phyloP scores from a whole-genome alignment of 2,888 invertebrate species.

The Aleiodes alternator region DNA sequence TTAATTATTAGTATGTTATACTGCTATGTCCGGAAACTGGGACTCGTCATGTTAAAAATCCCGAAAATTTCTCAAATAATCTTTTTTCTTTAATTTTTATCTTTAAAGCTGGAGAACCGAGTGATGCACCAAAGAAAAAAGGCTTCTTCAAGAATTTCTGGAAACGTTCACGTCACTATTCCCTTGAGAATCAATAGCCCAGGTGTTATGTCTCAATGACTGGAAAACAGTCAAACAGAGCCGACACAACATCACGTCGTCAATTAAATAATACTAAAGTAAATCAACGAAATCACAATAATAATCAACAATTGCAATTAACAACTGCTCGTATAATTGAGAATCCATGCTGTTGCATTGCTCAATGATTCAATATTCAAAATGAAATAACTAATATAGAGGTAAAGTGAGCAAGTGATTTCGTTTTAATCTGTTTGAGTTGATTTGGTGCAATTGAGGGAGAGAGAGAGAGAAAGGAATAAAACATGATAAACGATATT shows the following conservation, averaged over 20 bases:
- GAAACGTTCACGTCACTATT: conserved; percentile 92
- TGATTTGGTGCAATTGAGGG: conserved; percentile 4
- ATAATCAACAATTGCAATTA: conserved; percentile 56
- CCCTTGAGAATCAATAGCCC: conserved; percentile 89
- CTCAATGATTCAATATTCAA: conserved; percentile 62
- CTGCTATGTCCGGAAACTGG: too few species aligned
- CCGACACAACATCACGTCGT: conserved; percentile 46
- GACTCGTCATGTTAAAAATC: too few species aligned
- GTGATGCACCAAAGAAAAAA: conserved; percentile 86
- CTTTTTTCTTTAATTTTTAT: not conserved
- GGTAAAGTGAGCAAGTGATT: conserved; percentile 9
- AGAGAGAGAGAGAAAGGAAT: not conserved
- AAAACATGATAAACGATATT: conserved; percentile 6
- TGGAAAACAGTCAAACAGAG: conserved; percentile 54
- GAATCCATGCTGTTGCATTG: conserved; percentile 73
- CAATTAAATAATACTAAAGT: conserved; percentile 16
- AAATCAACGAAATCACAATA: conserved; percentile 38
- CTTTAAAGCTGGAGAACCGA: conserved; percentile 80
- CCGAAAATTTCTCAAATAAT: not conserved
- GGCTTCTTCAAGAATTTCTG: conserved; percentile 93
- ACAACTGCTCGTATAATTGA: conserved; percentile 60
- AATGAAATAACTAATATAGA: not conserved
- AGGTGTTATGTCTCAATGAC: conserved; percentile 70
- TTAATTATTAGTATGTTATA: too few species aligned
- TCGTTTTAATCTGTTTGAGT: conserved; percentile 20